A percentile compares a stretch with the other conserved stretches of the same genome.
These are phyloP conservation scores for Stictonetta naevosa DNA, from an alignment of 2,113 vertebrate species.

Conservation along the genomic window DNA sequence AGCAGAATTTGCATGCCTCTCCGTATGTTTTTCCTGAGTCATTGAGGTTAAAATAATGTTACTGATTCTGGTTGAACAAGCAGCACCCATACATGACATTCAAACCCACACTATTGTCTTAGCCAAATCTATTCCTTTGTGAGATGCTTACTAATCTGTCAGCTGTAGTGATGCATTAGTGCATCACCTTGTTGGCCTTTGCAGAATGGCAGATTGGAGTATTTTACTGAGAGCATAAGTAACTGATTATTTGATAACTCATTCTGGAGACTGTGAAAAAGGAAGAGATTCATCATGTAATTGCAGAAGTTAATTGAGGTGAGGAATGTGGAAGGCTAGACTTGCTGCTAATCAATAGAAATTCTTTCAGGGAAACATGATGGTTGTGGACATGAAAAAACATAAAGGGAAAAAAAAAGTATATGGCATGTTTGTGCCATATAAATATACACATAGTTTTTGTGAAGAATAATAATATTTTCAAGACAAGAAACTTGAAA, in stretches of 20 bases:
- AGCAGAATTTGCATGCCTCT: conserved; percentile 8
- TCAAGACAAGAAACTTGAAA: background rate
- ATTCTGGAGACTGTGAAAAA: background rate
- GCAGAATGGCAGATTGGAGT: background rate
- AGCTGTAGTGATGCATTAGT: background rate
- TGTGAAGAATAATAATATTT: background rate
- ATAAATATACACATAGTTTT: background rate
- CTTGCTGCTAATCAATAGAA: background rate
- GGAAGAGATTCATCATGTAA: background rate
- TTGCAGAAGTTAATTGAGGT: background rate
- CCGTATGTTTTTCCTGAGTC: background rate
- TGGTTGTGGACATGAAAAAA: background rate
- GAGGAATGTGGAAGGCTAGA: background rate
- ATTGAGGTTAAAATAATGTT: background rate
- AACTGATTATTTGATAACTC: conserved; percentile 7
- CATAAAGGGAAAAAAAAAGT: background rate
- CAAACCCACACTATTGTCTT: background rate
- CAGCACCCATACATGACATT: background rate
- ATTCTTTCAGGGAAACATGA: background rate
- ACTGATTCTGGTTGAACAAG: background rate
- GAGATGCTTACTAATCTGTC: background rate
- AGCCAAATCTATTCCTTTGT: background rate
- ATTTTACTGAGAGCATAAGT: background rate
- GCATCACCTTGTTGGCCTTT: background rate
- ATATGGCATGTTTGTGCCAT: background rate